Evolutionary conservation across 1,140 invertebrate genomes (phyloP), one percentile per base, ranked within the genome.

Genomic region (Lepidotrigona ventralis): DNA sequence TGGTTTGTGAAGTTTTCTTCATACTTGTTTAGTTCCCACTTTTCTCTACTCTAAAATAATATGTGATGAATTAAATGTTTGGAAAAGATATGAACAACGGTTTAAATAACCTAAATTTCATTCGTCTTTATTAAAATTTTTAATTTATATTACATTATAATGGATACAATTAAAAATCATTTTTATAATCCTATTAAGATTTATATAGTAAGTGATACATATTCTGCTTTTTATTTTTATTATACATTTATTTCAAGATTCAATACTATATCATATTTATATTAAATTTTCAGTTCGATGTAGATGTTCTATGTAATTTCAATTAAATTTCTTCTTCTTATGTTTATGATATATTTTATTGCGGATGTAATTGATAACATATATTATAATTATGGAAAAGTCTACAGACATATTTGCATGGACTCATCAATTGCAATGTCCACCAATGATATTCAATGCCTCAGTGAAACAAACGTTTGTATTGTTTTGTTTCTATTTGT

Each of bases 401-500:
- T 26, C 78, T 53, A 26, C 11, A 2, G 64, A 84, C 56, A 71
- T 26, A 33, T 88, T 88, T 78, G n/a, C 73, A 11, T 88, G 87
- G 87, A 51, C 21, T 39, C 54, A 15, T 14, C 75, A 70, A 56
- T 80, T 88, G 5, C 46, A 71, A 21, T 88, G 87, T 15, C 86
- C 87, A 54, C 73, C 64, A 19, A 79, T 78, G 66, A 29, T 83
- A 66, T 86, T 54, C 46, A 88, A 79, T 39, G 70, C 81, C 56
- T 58, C 26, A 19, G 51, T 88, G 1, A 83, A 82, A 33, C 83
- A 88, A 78, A 81, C 29, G 87, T 88, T 68, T 33, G 86, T 85
- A 73, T 78, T 9, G 53, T 9, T 9, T 63, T 60, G 4, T n/a
- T 64, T 75, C 26, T 29, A 29, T 12, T 80, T 53, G 29, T 0